phyloP scores from a whole-genome alignment of 2,797 vertebrate genomes.

The Neomorphus geoffroyi region DNA sequence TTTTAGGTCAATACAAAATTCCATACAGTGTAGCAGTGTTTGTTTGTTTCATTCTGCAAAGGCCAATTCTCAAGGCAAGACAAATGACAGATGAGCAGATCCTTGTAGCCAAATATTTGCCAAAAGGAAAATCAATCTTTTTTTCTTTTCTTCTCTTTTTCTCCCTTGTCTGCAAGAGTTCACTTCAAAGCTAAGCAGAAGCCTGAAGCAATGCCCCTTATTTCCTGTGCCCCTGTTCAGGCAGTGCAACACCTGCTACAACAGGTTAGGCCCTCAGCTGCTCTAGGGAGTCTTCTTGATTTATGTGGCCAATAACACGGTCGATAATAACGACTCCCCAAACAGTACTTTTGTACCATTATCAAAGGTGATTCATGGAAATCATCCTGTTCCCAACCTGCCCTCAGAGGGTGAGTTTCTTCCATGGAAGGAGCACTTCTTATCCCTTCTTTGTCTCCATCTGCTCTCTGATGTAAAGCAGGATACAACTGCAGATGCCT shows the following conservation, averaged over 20 bases:
- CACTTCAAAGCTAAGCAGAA: not conserved
- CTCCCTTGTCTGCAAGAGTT: not conserved
- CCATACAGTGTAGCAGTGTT: not conserved
- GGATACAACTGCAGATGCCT: not conserved
- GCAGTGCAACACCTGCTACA: not conserved
- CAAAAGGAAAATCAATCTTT: slow-evolving; percentile 49
- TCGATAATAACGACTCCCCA: not conserved
- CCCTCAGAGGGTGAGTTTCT: not conserved
- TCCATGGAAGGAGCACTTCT: not conserved
- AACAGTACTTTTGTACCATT: not conserved
- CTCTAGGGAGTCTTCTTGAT: not conserved
- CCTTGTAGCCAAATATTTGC: slow-evolving; percentile 43
- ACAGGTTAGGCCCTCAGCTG: not conserved
- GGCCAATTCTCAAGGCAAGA: slow-evolving; percentile 37
- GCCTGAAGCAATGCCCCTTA: not conserved
- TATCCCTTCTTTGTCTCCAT: not conserved
- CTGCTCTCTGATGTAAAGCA: not conserved
- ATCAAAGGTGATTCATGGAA: not conserved
- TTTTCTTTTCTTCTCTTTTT: not conserved
- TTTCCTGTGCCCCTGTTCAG: not conserved
- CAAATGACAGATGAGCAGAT: slow-evolving; percentile 48
- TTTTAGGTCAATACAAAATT: slow-evolving; percentile 49
- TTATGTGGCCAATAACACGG: not conserved
- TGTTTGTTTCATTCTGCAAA: slow-evolving; percentile 47
- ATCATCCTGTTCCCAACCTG: not conserved